These are phyloP conservation scores for Amiota mariae DNA, from an alignment of 2,888 invertebrate genomes.

Conservation along the genomic window DNA sequence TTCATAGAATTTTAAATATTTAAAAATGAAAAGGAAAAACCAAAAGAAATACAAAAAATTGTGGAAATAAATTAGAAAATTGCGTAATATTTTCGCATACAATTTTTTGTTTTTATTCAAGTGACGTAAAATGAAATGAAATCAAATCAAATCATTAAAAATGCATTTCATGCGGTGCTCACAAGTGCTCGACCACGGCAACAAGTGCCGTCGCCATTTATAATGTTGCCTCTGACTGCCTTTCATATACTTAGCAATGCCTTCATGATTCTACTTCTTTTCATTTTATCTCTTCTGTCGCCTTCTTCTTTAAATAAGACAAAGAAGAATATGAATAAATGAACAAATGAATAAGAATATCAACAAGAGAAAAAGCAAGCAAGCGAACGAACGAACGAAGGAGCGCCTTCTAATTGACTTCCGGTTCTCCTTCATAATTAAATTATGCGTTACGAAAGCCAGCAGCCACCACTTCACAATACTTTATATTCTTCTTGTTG, in stretches of 20 bases:
- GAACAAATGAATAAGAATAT: neutral
- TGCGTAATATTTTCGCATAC: too few relatives aligned
- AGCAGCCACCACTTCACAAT: constrained; percentile 1
- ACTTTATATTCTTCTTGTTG: neutral
- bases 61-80: neutral
- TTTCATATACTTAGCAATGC: too few relatives aligned
- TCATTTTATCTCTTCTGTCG: too few relatives aligned
- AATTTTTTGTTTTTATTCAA: too few relatives aligned
- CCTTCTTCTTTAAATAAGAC: too few relatives aligned
- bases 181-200: constrained; percentile 4
- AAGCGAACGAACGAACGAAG: neutral
- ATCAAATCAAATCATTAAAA: constrained; percentile 24
- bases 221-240: too few relatives aligned
- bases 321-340: neutral
- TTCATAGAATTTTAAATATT: too few relatives aligned
- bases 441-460: constrained; percentile 21
- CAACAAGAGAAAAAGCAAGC: neutral
- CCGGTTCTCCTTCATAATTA: constrained; percentile 27
- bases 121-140: neutral
- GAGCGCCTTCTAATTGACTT: constrained; percentile 27
- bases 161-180: constrained; percentile 15
- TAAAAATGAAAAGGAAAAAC: neutral
- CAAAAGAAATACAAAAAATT: neutral
- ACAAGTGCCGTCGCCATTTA: constrained; percentile 21
- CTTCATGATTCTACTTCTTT: too few relatives aligned